Evolutionary conservation across 1,140 invertebrate genomes (phyloP), one percentile per base, ranked within the genome.

Genomic region (Dermatophagoides farinae): DNA sequence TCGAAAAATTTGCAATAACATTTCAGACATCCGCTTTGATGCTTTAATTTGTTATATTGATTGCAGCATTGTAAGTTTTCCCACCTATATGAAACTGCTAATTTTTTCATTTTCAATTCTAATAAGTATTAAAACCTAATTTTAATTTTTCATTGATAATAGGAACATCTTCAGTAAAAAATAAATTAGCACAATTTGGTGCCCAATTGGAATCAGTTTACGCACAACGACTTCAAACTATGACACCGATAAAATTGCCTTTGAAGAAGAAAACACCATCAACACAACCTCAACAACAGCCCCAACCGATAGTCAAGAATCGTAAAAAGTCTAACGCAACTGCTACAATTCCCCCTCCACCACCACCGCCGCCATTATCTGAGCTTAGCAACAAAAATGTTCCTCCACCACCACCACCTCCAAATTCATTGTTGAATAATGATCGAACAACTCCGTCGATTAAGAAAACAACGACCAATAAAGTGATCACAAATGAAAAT

Each of bases 171-270:
- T 61, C 31, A 4, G 49, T 62, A 22, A 62, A 62, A 23, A 62
- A 62, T 59, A 20, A 39, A 38, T 31, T 62, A 44, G 41, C 40
- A 46, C 9, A 39, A 43, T 62, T 62, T 58, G 61, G 61, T 14
- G 43, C 58, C 1, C 58, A 60, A 52, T 31, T 60, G 37, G 46
- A 60, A 18, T 18, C 44, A 10, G 43, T 47, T 16, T 60, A 23
- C 46, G 44, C 18, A 14, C 8, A 50, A 23, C 41, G 58, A 22
- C n/a, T 47, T 12, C 4, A 49, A 43, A n/a, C 25, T 37, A 39
- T 40, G 31, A 38, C 1, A 20, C 46, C 46, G 23, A 39, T 60
- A 12, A 47, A 47, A 18, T 22, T 60, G 16, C 58, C 58, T 11
- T 23, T 60, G n/a, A 60, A 60, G 37, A 49, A 52, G 23, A 60